Evolutionary conservation across 2,113 vertebrate genomes (phyloP), one percentile per base, ranked within the genome.

Genomic region (Trichechus manatus): DNA sequence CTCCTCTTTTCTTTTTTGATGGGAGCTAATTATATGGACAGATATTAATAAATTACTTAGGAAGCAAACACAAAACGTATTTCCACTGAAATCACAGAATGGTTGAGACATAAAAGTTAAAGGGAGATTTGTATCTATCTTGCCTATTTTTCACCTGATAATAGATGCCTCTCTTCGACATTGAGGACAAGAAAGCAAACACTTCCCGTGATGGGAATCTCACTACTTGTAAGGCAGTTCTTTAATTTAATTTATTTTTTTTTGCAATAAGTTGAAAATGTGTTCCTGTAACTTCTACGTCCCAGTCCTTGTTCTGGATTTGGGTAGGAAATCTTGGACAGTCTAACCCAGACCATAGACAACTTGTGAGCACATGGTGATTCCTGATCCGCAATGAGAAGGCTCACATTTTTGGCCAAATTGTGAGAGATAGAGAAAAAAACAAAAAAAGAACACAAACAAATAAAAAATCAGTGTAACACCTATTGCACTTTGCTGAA

Each of bases 1-100:
- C 66, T 10, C 4, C 53, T 70, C 15, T 85, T 64, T 72, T 96
- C 90, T 97, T 92, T 97, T 96, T 84, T 96, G 82, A 88, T 56
- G 88, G 86, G 88, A 95, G 87, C 92, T 96, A 81, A 50, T 94
- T 92, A 94, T 97, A 90, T 93, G 82, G 84, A 74, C 53, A 92
- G 59, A 93, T 72, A 96, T 31, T 61, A 83, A 20, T 53, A 92
- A 93, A 59, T 93, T 50, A 70, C 9, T 23, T 2, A 39, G 31
- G 77, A 81, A 82, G 19, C 27, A 50, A 56, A 25, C 50, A 50
- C 10, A 92, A 39, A 61, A 70, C 44, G 39, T 9, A 3, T 81
- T 82, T 63, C 64, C 56, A 27, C 39, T 84, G 85, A 53, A 61
- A 89, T 23, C 88, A 47, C 20, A 83, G 87, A 79, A 77, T 3